Base-by-base conservation (phyloP, 2,888 invertebrate genomes). In the Drosophila suboccidentalis region DNA sequence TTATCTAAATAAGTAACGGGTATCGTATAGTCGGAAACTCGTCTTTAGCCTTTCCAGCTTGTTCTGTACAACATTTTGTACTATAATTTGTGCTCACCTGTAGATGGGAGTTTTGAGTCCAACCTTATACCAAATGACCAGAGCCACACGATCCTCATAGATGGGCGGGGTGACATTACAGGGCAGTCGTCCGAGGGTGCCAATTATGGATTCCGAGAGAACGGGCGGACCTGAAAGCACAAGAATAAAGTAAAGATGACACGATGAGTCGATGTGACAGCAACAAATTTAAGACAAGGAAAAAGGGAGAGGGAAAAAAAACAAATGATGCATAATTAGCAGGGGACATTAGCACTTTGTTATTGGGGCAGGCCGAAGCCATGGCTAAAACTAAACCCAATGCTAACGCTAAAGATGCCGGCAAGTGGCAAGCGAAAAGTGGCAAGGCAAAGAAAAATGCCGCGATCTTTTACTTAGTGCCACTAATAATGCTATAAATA, bases 61-160 rank as follows among this genome's bases (percentile, higher is more conserved):
- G 4, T 5, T 26, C 6, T 26, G 26, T 6, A 26, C 26, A 6
- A 6, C 26, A 26, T 5, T 26, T 26, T 26, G 26, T 6, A 26
- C 26, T 26, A 6, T 5, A 26, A 34, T 29, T 43, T 5, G 9
- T 39, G 76, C 88, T 92, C 80, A 93, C 93, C 93, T 93, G 71
- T 93, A 93, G 68, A 93, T 93, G 36, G 93, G 93, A 64, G 93
- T 92, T 73, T 91, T 91, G 46, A 92, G 87, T 53, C 92, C 93
- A 65, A 93, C 92, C 80, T 93, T 93, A 71, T 93, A 93, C 93
- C 93, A 93, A 79, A 93, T 93, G 38, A 93, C 93, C 82, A 93
- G 66, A 32, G 92, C 92, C 62, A 93, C 93, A 66, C 91, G 91
- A 86, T 93, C 93, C 57, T 91, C 93, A 41, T 87, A 83, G 63